Evolutionary conservation across 2,888 invertebrate species (phyloP), one percentile per base, ranked within the genome.

Genomic region (Loripinus fragilis): DNA sequence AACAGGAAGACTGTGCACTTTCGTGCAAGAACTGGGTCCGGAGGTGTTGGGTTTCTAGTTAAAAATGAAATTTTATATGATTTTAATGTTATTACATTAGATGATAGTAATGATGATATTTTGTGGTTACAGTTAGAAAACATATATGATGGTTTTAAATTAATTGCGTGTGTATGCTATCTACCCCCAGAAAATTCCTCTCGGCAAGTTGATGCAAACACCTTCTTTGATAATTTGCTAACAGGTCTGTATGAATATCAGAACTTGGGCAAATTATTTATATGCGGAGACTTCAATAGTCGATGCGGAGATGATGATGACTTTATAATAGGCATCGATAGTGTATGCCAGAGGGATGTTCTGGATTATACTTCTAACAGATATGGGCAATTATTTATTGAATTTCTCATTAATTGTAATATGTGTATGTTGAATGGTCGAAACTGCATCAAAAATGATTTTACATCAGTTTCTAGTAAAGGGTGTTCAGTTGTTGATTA

Each of bases 401-500:
- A 81, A 5, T 38, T 38, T 50, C 38, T 74, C 25, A 72, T 69
- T 35, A 69, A 72, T 45, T 17, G 55, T 25, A 81, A 74, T 48
- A 64, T 74, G 60, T 81, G 81, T 72, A 75, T 81, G 25, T 60
- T 77, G 41, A 81, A 77, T 71, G 75, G 77, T 10, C 50, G 81
- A 17, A 67, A 70, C 15, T n/a, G n/a, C n/a, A 66, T 33, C 1
- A 20, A 15, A 7, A 76, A 76, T 68, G 67, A 71, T 71, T 76
- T 76, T 48, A 76, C 76, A 5, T 71, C 71, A 25, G 52, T 76
- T 17, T 76, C 76, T 12, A 38, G 35, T 2, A 66, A 76, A 33
- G 76, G 76, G 10, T n/a, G 38, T 2, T 41, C 76, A 30, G 76
- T 76, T 8, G 72, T 72, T 2, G 76, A 76, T 45, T 76, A 68